Conservation (phyloP, 1,140 invertebrate genomes). For the Nymphalis io region DNA sequence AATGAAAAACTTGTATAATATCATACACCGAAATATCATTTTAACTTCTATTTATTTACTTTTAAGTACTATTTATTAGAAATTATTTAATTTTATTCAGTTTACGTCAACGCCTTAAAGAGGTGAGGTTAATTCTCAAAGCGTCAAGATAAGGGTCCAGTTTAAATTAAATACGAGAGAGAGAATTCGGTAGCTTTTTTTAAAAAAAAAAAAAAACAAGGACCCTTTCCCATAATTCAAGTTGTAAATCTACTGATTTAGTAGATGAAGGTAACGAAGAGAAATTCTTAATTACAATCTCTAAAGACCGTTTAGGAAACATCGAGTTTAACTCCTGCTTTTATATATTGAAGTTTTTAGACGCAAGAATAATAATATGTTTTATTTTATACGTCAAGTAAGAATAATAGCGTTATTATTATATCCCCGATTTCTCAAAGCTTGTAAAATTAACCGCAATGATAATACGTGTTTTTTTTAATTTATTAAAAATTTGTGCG, state of each 20-base stretch:
- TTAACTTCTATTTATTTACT: neutral
- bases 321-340: conserved; percentile 31
- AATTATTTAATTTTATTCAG: neutral
- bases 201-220: conserved; percentile 26
- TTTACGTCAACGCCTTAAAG: neutral
- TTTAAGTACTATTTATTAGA: neutral
- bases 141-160: conserved; percentile 42
- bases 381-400: neutral
- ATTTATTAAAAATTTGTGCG: no score
- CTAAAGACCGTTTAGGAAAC: conserved; percentile 35
- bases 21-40: neutral
- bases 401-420: no score
- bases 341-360: neutral
- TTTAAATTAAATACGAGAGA: conserved; percentile 49
- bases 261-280: conserved; percentile 45
- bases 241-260: conserved; percentile 53
- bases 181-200: conserved; percentile 49
- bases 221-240: conserved; percentile 42
- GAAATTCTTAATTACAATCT: conserved; percentile 48
- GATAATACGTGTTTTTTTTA: no score
- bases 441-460: no score
- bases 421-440: no score
- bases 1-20: no score
- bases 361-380: neutral
- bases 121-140: conserved; percentile 3